Conservation (phyloP, 2,888 invertebrate species). For the Lepetodrilus schrolli region DNA sequence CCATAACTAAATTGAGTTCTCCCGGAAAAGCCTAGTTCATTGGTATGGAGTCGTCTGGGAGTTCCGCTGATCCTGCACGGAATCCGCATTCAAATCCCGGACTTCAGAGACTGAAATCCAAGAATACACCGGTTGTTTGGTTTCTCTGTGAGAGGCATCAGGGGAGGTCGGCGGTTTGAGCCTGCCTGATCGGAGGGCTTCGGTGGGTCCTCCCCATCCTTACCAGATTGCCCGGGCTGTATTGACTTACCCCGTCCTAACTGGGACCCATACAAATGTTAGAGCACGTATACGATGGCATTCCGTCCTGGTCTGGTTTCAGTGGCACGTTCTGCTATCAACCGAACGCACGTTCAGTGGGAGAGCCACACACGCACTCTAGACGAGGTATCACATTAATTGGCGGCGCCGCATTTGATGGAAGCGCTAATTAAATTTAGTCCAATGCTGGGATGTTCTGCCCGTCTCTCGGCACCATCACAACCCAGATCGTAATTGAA, state of each 20-base stretch:
- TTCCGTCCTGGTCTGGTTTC: background rate
- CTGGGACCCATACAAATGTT: background rate
- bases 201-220: background rate
- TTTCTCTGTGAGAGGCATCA: background rate
- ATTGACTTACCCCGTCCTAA: background rate
- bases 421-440: conserved; percentile 34
- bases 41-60: background rate
- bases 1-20: background rate
- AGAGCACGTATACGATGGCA: background rate
- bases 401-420: conserved; percentile 32
- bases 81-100: background rate
- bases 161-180: background rate
- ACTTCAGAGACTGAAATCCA: conserved; percentile 2
- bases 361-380: background rate
- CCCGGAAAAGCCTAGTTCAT: background rate
- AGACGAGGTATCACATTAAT: conserved; percentile 24
- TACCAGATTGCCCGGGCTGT: background rate
- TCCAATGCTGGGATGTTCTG: conserved; percentile 26
- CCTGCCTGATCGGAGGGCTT: background rate
- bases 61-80: background rate
- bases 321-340: background rate
- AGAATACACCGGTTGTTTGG: background rate
- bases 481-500: conserved; percentile 10
- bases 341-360: background rate
- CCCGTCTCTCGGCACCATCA: conserved; percentile 24